Conservation (phyloP, 2,113 vertebrate genomes). For the Erythrocebus patas region DNA sequence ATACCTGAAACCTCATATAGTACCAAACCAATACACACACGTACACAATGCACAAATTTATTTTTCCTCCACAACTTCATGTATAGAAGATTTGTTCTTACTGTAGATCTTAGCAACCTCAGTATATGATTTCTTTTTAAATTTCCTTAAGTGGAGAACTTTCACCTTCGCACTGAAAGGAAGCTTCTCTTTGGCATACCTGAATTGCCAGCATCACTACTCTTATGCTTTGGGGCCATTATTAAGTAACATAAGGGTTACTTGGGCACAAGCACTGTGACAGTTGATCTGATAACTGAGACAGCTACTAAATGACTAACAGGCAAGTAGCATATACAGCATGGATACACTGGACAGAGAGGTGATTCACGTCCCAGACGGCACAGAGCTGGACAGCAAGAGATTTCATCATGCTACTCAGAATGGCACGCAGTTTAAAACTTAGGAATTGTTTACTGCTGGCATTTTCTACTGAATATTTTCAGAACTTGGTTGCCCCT, state of each 20-base stretch:
- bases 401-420: not conserved
- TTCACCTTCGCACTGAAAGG: not conserved
- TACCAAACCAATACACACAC: not conserved
- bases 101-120: not conserved
- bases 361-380: not conserved
- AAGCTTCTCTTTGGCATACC: not conserved
- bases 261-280: not conserved
- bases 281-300: not conserved
- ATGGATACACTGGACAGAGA: not conserved
- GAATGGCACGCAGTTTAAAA: not conserved
- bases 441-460: not conserved
- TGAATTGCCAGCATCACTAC: not conserved
- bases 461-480: not conserved
- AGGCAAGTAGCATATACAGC: not conserved
- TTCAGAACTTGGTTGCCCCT: not conserved
- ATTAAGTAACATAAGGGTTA: not conserved
- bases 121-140: not conserved
- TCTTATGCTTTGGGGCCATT: not conserved
- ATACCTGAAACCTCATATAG: not conserved
- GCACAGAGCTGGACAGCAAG: not conserved
- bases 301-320: not conserved
- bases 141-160: not conserved
- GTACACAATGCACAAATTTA: not conserved
- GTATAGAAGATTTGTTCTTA: not conserved
- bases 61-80: not conserved